Evolutionary conservation across 2,113 vertebrate species (phyloP).

Genomic region (Leiothrix lutea): DNA sequence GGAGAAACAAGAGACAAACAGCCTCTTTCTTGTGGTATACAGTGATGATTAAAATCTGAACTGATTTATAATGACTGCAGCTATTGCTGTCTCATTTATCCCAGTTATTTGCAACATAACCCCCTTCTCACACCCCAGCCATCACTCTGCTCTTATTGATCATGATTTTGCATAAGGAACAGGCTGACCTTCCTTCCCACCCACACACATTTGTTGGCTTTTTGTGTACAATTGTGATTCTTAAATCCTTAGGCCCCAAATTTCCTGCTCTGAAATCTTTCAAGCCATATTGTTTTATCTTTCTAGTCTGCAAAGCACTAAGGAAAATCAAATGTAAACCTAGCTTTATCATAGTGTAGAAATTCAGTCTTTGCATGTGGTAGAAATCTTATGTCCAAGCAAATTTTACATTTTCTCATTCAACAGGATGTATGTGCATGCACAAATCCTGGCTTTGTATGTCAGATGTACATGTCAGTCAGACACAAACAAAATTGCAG

Average conservation of each 20-base stretch:
- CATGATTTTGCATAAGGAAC: not conserved
- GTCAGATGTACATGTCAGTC: not conserved
- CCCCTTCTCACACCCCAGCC: not conserved
- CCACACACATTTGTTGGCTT: not conserved
- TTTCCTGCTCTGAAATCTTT: not conserved
- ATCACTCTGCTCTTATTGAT: not conserved
- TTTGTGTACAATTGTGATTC: not conserved
- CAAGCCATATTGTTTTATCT: not conserved
- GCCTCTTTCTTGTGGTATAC: not conserved
- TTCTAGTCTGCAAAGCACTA: not conserved
- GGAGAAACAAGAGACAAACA: not conserved
- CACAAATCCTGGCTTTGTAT: not conserved
- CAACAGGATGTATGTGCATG: not conserved
- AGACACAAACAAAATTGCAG: not conserved
- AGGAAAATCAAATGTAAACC: not conserved
- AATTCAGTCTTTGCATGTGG: not conserved
- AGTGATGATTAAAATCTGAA: slow-evolving; percentile 19
- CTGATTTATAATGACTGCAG: not conserved
- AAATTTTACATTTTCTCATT: not conserved
- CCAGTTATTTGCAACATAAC: not conserved
- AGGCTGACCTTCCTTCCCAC: slow-evolving; percentile 11
- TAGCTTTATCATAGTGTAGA: not conserved
- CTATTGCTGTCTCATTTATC: not conserved
- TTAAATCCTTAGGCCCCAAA: not conserved
- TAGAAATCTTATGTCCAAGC: not conserved